Conservation (phyloP, 2,797 vertebrate genomes). For the Argyrosomus regius region DNA sequence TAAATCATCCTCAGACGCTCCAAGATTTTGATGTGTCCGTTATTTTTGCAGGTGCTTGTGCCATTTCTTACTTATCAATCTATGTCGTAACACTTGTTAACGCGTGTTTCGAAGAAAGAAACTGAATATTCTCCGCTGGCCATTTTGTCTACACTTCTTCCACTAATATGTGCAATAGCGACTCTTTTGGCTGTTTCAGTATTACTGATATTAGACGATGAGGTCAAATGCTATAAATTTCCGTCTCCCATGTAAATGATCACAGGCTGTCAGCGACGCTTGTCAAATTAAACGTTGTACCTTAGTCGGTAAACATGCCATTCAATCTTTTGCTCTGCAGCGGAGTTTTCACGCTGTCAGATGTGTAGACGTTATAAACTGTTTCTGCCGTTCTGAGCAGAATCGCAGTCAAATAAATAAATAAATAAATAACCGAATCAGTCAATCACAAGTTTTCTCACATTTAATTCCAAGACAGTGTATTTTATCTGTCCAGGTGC, state of each 20-base stretch:
- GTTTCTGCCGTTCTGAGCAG: constrained; percentile 48
- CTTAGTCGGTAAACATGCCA: constrained; percentile 69
- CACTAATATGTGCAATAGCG: constrained; percentile 30
- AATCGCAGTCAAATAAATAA: constrained; percentile 21
- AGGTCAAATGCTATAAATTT: constrained; percentile 68
- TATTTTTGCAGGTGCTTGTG: constrained; percentile 17
- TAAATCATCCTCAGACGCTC: too few species aligned
- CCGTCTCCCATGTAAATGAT: constrained; percentile 69
- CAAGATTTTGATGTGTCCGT: background rate
- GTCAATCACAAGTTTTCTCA: constrained; percentile 32
- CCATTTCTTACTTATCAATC: constrained; percentile 44
- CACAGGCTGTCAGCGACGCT: constrained; percentile 63
- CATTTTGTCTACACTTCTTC: constrained; percentile 26
- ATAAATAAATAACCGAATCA: background rate
- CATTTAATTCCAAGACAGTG: constrained; percentile 44
- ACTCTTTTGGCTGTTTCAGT: constrained; percentile 47
- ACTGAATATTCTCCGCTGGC: constrained; percentile 20
- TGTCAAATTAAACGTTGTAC: constrained; percentile 73
- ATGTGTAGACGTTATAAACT: constrained; percentile 40
- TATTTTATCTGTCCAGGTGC: constrained; percentile 38
- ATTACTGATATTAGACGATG: constrained; percentile 65
- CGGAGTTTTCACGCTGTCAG: constrained; percentile 61
- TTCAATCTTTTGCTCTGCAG: constrained; percentile 65
- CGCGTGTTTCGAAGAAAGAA: constrained; percentile 16
- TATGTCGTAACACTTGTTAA: constrained; percentile 8